A percentile compares a stretch with the other conserved stretches of the same genome.
Evolutionary conservation across 2,888 invertebrate genomes (phyloP).

Genomic region (Andrena flavipes): DNA sequence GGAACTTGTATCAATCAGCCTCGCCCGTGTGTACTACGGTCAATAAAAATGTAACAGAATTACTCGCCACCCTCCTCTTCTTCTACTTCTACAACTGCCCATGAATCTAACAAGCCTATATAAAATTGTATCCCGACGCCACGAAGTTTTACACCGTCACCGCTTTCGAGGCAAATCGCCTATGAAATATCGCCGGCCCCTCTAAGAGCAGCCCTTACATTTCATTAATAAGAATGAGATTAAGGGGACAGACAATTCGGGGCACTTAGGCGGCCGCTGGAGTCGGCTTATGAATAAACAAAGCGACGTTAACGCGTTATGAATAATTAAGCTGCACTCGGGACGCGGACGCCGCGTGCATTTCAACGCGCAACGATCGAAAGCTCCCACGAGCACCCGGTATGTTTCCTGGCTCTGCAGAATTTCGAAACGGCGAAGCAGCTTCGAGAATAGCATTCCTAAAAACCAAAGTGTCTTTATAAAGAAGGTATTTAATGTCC

Average conservation of each 20-base stretch:
- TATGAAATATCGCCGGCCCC: not conserved
- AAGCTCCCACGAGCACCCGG: constrained; percentile 19
- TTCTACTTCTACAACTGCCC: not conserved
- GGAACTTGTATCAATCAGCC: constrained; percentile 14
- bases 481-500: too few relatives aligned
- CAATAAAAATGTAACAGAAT: constrained; percentile 35
- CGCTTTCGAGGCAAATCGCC: not conserved
- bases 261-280: constrained; percentile 33
- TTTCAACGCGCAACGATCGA: constrained; percentile 1
- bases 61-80: not conserved
- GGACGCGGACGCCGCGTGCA: constrained; percentile 10
- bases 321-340: constrained; percentile 61
- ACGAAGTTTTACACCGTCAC: not conserved
- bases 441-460: too few relatives aligned
- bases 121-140: not conserved
- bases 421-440: not conserved
- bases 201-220: not conserved
- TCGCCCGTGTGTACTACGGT: not conserved
- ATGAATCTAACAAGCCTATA: not conserved
- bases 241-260: constrained; percentile 18
- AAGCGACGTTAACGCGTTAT: constrained; percentile 53
- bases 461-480: too few relatives aligned
- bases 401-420: not conserved
- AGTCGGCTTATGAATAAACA: constrained; percentile 62
- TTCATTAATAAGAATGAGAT: constrained; percentile 40